These are phyloP conservation scores for Thalassarche chlororhynchos DNA, from an alignment of 2,113 vertebrate species.

Conservation along the genomic window DNA sequence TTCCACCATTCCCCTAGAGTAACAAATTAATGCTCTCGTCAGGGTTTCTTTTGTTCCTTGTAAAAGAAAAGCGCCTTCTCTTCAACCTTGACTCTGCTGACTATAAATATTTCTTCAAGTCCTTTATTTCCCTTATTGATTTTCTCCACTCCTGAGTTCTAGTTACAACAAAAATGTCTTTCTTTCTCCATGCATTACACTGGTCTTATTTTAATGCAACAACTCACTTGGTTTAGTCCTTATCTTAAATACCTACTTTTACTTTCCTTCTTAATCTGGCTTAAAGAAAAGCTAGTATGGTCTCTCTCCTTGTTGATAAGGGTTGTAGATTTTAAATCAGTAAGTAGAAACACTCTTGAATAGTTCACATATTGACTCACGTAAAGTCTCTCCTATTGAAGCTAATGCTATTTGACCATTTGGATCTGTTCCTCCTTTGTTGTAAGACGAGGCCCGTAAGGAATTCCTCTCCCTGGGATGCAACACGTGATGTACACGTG, in stretches of 20 bases:
- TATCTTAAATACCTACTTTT: constrained; percentile 46
- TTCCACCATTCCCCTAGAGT: constrained; percentile 12
- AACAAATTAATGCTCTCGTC: constrained; percentile 41
- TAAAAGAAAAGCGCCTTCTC: background rate
- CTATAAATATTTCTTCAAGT: constrained; percentile 31
- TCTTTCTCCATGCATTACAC: background rate
- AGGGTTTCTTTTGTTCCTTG: constrained; percentile 32
- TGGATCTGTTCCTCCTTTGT: constrained; percentile 11
- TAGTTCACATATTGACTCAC: constrained; percentile 53
- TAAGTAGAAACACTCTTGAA: constrained; percentile 41
- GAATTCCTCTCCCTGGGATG: background rate
- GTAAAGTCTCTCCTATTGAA: background rate
- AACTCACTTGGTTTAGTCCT: background rate
- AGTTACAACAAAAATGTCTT: background rate
- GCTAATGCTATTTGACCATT: constrained; percentile 8
- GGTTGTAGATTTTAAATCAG: constrained; percentile 4
- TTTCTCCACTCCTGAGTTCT: background rate
- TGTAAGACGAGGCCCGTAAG: background rate
- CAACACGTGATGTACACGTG: too few species aligned
- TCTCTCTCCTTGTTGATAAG: constrained; percentile 16
- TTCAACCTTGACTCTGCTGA: constrained; percentile 45
- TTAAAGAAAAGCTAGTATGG: background rate
- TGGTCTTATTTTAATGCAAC: background rate
- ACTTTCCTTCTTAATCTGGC: constrained; percentile 1
- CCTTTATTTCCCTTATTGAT: constrained; percentile 15